phyloP scores from a whole-genome alignment of 2,113 vertebrate genomes.

The Pseudorectes ferrugineus region DNA sequence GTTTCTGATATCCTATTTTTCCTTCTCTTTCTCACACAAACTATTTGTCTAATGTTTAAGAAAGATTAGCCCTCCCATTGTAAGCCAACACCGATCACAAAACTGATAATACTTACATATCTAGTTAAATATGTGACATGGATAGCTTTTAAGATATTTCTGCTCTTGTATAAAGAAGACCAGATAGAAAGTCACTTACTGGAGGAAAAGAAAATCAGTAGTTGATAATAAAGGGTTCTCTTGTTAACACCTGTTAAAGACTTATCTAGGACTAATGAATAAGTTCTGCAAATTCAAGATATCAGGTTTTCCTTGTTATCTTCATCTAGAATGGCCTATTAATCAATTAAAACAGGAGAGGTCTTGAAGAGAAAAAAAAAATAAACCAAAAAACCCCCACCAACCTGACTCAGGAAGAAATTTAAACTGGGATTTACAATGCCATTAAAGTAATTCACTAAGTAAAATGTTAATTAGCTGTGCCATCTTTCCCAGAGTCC shows the following conservation, averaged over 20 bases:
- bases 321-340: not conserved
- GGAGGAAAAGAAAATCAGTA: not conserved
- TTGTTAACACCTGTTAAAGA: not conserved
- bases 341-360: not conserved
- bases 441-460: not conserved
- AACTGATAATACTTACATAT: not conserved
- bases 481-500: not conserved
- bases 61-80: not conserved
- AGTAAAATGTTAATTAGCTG: not conserved
- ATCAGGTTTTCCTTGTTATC: not conserved
- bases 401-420: not conserved
- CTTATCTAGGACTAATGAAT: not conserved
- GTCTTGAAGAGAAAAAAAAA: not conserved
- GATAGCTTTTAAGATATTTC: not conserved
- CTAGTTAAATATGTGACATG: not conserved
- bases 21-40: not conserved
- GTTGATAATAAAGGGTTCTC: not conserved
- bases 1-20: not conserved
- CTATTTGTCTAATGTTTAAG: not conserved
- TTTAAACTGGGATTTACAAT: not conserved
- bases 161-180: not conserved
- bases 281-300: not conserved
- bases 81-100: not conserved
- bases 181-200: not conserved
- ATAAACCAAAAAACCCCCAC: not conserved